Conservation (phyloP, 2,888 invertebrate species). For the Amphipyra tragopoginis region DNA sequence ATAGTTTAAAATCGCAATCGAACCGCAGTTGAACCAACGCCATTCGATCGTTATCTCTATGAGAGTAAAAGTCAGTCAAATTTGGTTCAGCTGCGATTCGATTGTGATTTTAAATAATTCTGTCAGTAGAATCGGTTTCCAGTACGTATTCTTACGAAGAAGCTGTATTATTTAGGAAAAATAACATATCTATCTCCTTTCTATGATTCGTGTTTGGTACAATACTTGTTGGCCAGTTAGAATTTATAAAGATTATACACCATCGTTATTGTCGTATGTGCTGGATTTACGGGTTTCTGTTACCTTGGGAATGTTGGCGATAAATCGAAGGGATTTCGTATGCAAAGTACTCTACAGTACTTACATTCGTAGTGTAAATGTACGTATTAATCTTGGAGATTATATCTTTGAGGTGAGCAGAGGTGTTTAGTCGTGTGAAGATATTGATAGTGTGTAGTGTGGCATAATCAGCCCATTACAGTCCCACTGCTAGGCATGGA, state of each 20-base stretch:
- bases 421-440: neutral
- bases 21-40: too few species aligned
- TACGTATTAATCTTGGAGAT: slow-evolving; percentile 41
- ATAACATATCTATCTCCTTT: slow-evolving; percentile 30
- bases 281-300: slow-evolving; percentile 48
- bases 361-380: slow-evolving; percentile 20
- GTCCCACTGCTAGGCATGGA: too few species aligned
- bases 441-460: neutral
- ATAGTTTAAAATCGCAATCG: too few species aligned
- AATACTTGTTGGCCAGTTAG: slow-evolving; percentile 37
- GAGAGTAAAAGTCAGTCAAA: too few species aligned
- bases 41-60: too few species aligned
- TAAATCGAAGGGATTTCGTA: slow-evolving; percentile 51
- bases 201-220: slow-evolving; percentile 13
- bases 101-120: too few species aligned
- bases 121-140: too few species aligned
- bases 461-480: too few species aligned
- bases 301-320: slow-evolving; percentile 43
- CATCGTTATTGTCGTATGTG: slow-evolving; percentile 28
- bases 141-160: neutral
- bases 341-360: slow-evolving; percentile 40
- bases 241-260: slow-evolving; percentile 60
- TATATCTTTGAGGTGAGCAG: neutral
- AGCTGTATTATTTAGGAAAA: neutral
- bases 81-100: too few species aligned